Evolutionary conservation across 2,113 vertebrate genomes (phyloP), one percentile per base, ranked within the genome.

Genomic region (Hippocampus comes): DNA sequence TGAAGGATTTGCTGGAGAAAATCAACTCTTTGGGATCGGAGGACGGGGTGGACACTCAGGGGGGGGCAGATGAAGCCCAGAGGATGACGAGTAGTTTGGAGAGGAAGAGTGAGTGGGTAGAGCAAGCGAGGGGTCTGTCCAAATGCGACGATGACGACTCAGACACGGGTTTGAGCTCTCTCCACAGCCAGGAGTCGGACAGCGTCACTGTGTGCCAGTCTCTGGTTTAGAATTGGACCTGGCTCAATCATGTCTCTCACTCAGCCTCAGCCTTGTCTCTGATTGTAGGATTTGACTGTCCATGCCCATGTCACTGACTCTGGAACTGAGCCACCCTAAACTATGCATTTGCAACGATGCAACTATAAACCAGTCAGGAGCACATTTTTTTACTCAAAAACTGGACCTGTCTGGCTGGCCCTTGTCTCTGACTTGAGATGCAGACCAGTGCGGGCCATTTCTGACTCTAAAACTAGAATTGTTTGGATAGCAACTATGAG

Each of bases 171-270:
- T 90, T 98, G 77, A 98, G 96, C 76, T 98, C 96, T 51, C 94
- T 98, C 94, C 95, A 98, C 90, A 98, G 96, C 71, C 96, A 97
- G 85, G 97, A 98, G 86, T 98, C 96, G 7, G 96, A 97, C 87
- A 93, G 91, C 17, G 75, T 84, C 2, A 91, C 94, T 0, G 92
- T 96, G 61, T 95, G 93, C 76, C 96, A 98, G 81, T 97, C 97
- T 14, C 90, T 96, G 1, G 96, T 98, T 66, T 97, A 95, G 88
- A 23, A 18, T 51, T 55, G 34, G 12, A 46, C 60, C 17, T 27
- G 46, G n/a, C 55, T 23, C 11, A 10, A 57, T n/a, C 59, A 34
- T 15, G 25, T 7, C 27, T 17, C 14, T 15, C 5, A 56, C 55
- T 46, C 12, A 12, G 12, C 20, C 49, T 53, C 5, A 11, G 2